Base-by-base conservation (phyloP, 2,113 vertebrate species). In the Puntigrus tetrazona region DNA sequence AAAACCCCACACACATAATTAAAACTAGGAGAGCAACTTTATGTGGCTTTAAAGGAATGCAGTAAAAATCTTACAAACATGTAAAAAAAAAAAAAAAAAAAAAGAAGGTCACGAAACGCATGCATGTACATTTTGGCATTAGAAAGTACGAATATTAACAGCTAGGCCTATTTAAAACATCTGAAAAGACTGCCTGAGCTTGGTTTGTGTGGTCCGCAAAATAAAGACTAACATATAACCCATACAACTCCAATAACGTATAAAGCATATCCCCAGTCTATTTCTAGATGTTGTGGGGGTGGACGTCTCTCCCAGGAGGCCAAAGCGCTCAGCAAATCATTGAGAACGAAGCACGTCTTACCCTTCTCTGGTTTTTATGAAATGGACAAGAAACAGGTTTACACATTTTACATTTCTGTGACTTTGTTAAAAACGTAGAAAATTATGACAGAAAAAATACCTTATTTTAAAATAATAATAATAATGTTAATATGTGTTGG, bases 281-380 rank as follows among this genome's bases (percentile, higher is more conserved):
- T 78, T 59, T 61, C 22, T 61, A 43, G 76, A 61, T 78, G 1
- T 38, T 41, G 76, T 27, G 22, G 55, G 50, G 76, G 76, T 61
- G 55, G 14, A 27, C 10, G 52, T n/a, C n/a, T 61, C 31, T 78
- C 55, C 61, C 11, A 16, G 14, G 61, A 41, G 3, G 11, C 76
- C 6, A 4, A 57, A 57, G 75, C 52, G n/a, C 27, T 1, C 29
- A 77, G 45, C 45, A 16, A 47, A 47, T 47, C 7, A 16, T 47
- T 16, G 14, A 50, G 1, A 50, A 50, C 1, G 18, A 18, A 50
- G 14, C 14, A 3, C 18, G 45, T 1, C 18, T 50, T 5, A 1
- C 5, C 18, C 14, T 50, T 50, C 41, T 43, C 43, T 13, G 41
- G 43, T 3, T 50, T 50, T 50, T 14, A 50, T 1, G 16, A 18